Evolutionary conservation across 2,113 vertebrate species (phyloP).

Genomic region (Dryoscopus gambensis): DNA sequence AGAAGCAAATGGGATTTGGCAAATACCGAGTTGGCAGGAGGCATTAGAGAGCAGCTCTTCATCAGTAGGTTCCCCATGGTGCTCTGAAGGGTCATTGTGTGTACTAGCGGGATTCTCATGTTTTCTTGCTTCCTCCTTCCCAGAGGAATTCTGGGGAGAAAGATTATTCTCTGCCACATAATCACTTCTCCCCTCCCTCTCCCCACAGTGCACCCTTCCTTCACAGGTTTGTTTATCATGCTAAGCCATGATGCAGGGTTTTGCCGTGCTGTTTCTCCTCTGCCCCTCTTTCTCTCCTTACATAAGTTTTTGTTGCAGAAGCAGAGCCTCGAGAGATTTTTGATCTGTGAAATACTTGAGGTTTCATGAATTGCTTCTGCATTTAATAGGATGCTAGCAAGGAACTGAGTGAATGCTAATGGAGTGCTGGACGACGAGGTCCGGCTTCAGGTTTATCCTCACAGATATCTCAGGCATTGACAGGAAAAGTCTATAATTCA

Average conservation of each 20-base stretch:
- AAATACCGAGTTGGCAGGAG: not conserved
- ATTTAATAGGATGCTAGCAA: not conserved
- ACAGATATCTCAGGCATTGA: not conserved
- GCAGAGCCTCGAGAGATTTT: not conserved
- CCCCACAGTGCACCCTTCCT: not conserved
- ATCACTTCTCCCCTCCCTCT: not conserved
- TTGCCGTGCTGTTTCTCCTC: not conserved
- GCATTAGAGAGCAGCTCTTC: not conserved
- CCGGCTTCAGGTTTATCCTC: not conserved
- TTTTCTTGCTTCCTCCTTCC: constrained; percentile 6
- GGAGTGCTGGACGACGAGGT: not conserved
- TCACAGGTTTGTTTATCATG: not conserved
- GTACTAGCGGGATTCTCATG: not conserved
- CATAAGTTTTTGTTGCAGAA: not conserved
- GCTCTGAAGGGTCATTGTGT: constrained; percentile 16
- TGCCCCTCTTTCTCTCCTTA: not conserved
- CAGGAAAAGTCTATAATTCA: not conserved
- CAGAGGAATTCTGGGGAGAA: not conserved
- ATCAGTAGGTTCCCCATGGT: not conserved
- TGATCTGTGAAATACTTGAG: not conserved
- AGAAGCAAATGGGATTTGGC: constrained; percentile 41
- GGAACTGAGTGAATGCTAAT: not conserved
- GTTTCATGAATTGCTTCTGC: constrained; percentile 14
- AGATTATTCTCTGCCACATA: not conserved
- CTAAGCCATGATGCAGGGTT: not conserved